A percentile compares a stretch with the other conserved stretches of the same genome.
Evolutionary conservation across 2,797 vertebrate genomes (phyloP).

Genomic region (Chloroceryle amazona): DNA sequence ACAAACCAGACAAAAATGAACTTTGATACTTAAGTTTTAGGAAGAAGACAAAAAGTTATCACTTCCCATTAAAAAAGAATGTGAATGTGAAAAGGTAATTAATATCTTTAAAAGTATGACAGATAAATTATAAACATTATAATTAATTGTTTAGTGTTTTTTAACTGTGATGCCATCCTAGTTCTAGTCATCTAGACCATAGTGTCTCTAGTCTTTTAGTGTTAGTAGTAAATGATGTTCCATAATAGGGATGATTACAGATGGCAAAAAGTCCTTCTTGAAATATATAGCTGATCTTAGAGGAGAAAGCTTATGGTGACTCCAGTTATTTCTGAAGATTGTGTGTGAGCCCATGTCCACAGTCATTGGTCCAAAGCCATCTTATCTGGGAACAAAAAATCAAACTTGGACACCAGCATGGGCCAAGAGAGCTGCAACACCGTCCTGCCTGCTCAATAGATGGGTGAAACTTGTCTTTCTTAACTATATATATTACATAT

Average conservation of each 20-base stretch:
- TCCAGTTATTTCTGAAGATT: neutral
- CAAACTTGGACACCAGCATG: neutral
- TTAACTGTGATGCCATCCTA: neutral
- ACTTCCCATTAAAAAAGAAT: neutral
- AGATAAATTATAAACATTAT: neutral
- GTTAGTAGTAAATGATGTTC: neutral
- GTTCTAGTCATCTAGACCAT: neutral
- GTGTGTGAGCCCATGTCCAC: rapidly evolving
- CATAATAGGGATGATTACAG: neutral
- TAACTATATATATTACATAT: neutral
- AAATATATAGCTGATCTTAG: neutral
- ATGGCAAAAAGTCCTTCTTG: neutral
- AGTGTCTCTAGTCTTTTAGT: neutral
- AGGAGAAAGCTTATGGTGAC: rapidly evolving
- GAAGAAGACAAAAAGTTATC: neutral
- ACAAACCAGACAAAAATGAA: neutral
- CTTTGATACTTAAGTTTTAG: neutral
- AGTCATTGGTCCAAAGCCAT: neutral
- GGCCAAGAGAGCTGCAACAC: neutral
- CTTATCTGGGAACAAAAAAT: neutral
- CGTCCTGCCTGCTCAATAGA: neutral
- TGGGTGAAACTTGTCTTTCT: neutral
- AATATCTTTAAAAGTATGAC: neutral
- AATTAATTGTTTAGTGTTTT: neutral
- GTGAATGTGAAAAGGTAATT: neutral